Percentiles rank a stretch among this genome's conserved stretches.
Evolutionary conservation across 2,888 invertebrate genomes (phyloP).

Genomic region (Metalampra italica): DNA sequence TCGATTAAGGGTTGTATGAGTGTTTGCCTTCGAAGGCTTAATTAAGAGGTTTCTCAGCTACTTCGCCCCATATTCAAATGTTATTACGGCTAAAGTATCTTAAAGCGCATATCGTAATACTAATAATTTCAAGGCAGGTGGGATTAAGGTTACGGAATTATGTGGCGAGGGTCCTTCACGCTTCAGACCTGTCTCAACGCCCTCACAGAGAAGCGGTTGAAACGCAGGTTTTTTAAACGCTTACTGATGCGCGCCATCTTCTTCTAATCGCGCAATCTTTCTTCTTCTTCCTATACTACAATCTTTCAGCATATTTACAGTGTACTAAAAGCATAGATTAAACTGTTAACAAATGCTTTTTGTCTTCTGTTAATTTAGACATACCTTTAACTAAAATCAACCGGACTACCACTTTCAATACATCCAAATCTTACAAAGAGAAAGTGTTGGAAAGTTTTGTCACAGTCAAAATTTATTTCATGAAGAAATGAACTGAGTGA

Average conservation of each 20-base stretch:
- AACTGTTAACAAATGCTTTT: no score
- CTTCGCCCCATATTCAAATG: constrained; percentile 5
- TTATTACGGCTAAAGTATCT: constrained; percentile 4
- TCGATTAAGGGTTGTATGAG: neutral
- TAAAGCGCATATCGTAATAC: constrained; percentile 5
- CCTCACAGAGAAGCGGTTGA: constrained; percentile 10
- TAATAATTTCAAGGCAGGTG: constrained; percentile 25
- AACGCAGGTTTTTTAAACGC: constrained; percentile 12
- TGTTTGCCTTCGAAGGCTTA: no score
- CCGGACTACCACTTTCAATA: no score
- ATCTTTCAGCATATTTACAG: no score
- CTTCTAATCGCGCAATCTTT: neutral
- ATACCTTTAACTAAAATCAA: no score
- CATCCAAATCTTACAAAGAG: no score
- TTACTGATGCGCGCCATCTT: neutral
- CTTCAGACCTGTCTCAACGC: constrained; percentile 10
- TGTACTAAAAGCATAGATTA: no score
- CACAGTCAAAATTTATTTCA: no score
- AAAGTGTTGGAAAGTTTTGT: no score
- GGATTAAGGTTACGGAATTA: constrained; percentile 27
- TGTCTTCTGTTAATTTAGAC: no score
- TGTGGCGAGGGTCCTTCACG: constrained; percentile 13
- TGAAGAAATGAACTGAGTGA: no score
- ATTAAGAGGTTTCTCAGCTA: constrained; percentile 2
- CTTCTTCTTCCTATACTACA: no score